Base-by-base conservation (phyloP, 2,797 vertebrate genomes). In the Anguilla pacifica region DNA sequence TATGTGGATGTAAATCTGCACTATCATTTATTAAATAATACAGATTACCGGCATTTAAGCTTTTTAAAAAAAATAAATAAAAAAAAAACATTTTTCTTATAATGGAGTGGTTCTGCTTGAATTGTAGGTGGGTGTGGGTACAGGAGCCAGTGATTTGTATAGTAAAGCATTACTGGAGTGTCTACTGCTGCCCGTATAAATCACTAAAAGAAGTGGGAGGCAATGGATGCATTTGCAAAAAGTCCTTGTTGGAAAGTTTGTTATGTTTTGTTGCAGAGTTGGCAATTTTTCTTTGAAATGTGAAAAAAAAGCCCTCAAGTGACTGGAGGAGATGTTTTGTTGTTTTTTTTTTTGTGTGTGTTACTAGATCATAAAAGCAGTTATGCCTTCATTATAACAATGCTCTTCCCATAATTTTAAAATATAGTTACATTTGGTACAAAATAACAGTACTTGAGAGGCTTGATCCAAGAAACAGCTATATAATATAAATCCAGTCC, bases 101-200 rank as follows among this genome's bases (percentile, higher is more conserved):
- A 83, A 35, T 39, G 39, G 67, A 39, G 82, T 25, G 61, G 81
- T 86, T 85, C 81, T 87, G 87, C 86, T 83, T 89, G 35, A 88
- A 86, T 87, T 57, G 28, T 86, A 88, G 90, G 83, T 57, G 55
- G 77, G 61, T 89, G 51, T 46, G 84, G 88, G 81, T 89, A 49
- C 77, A 19, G 19, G 19, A 19, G 72, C 11, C 28, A 43, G 1
- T 9, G 22, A 81, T 46, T 49, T 2, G 19, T 46, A 11, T 87
- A 89, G 51, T 90, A 89, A 92, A 86, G 91, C 87, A 90, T 89
- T 85, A 82, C 84, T 87, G 79, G 85, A 89, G 49, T 79, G 83
- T 85, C 91, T 90, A 88, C 89, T 92, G 43, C 72, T 83, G 72
- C 86, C 89, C 84, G 89, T 87, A 59, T 89, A 90, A 91, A 86